A percentile compares a stretch with the other conserved stretches of the same genome.
Conservation (phyloP, 1,140 invertebrate species). For the Drosophila auraria region DNA sequence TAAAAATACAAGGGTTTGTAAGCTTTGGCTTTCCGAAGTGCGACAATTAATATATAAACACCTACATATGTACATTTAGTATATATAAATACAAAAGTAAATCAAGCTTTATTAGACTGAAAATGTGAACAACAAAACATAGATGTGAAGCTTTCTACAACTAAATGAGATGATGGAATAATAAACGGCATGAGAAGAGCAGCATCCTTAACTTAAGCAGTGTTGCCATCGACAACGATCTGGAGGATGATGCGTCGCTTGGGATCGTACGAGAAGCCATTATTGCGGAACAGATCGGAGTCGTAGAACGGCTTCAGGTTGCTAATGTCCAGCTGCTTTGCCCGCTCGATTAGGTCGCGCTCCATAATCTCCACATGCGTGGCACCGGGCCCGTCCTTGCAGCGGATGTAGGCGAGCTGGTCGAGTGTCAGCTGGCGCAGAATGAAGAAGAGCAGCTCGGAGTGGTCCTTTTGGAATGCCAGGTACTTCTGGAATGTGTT, state of each 20-base stretch:
- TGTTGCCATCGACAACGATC: conserved; percentile 87
- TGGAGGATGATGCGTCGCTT: conserved; percentile 95
- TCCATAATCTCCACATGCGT: conserved; percentile 95
- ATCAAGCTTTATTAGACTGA: conserved; percentile 53
- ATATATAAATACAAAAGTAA: conserved; percentile 33
- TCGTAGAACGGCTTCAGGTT: conserved; percentile 97
- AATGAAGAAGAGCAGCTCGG: conserved; percentile 98
- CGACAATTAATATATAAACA: too few relatives aligned
- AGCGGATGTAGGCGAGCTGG: conserved; percentile 94
- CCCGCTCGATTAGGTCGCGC: conserved; percentile 95
- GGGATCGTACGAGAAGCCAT: conserved; percentile 94
- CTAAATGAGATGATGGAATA: conserved; percentile 58
- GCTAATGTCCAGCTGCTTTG: conserved; percentile 95
- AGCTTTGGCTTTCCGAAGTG: too few relatives aligned
- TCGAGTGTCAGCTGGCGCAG: conserved; percentile 97
- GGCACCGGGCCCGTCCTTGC: conserved; percentile 90
- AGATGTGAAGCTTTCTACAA: conserved; percentile 14
- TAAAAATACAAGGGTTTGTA: too few relatives aligned
- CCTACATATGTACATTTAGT: neutral
- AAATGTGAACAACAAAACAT: conserved; percentile 44
- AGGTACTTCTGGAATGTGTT: conserved; percentile 98
- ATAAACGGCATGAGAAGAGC: neutral
- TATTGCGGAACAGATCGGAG: conserved; percentile 95
- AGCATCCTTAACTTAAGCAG: conserved; percentile 44
- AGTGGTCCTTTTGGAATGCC: conserved; percentile 97